Conservation (phyloP, 2,888 invertebrate genomes). For the Ceriagrion tenellum region DNA sequence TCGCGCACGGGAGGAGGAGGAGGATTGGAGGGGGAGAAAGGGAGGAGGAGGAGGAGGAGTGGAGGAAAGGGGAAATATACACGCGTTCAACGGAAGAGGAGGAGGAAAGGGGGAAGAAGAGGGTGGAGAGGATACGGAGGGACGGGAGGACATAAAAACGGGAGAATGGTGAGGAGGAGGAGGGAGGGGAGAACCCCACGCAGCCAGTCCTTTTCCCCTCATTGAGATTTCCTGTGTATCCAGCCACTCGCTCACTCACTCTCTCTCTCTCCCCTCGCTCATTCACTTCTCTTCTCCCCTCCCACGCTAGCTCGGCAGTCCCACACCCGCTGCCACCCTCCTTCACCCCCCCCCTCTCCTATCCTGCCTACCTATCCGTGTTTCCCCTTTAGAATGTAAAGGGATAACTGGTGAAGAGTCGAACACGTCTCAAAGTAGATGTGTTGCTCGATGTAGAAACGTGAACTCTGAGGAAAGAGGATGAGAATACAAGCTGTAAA, state of each 20-base stretch:
- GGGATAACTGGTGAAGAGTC: no score
- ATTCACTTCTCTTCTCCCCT: background rate
- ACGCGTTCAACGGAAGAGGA: background rate
- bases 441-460: no score
- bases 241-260: constrained; percentile 24
- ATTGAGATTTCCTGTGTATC: constrained; percentile 68
- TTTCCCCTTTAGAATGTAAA: no score
- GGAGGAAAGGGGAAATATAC: background rate
- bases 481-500: no score
- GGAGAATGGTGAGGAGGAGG: background rate
- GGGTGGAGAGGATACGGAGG: background rate
- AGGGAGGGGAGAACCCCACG: background rate
- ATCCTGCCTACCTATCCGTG: no score
- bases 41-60: background rate
- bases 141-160: background rate
- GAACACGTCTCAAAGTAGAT: no score
- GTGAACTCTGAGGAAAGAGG: no score
- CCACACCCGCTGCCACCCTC: background rate
- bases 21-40: background rate
- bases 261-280: background rate
- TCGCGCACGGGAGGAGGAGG: background rate
- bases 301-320: no score
- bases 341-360: background rate
- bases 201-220: constrained; percentile 42
- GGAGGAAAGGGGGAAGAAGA: background rate